phyloP scores from a whole-genome alignment of 2,888 invertebrate species.

The Tachina lurida region DNA sequence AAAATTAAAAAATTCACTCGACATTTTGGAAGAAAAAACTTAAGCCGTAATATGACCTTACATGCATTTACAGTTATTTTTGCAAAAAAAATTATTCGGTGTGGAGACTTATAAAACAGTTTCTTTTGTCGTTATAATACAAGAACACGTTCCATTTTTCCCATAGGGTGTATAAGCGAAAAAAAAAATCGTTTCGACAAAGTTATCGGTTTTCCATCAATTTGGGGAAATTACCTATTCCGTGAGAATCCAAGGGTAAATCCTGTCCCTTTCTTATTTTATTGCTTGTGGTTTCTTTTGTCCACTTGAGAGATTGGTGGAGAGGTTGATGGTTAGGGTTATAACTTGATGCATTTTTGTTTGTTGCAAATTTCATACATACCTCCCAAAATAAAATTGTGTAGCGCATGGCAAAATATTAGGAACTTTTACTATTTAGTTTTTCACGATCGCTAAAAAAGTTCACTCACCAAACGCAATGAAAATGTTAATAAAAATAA shows the following conservation, averaged over 20 bases:
- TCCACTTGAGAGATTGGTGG: slow-evolving; percentile 52
- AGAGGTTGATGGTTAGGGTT: slow-evolving; percentile 25
- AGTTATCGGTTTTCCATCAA: slow-evolving; percentile 36
- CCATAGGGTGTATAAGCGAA: slow-evolving; percentile 59
- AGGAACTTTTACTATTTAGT: too few species aligned
- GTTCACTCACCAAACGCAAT: too few species aligned
- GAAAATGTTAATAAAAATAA: too few species aligned
- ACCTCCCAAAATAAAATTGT: too few species aligned
- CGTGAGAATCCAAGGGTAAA: slow-evolving; percentile 27
- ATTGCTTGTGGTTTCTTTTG: slow-evolving; percentile 49
- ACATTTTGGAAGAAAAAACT: slow-evolving; percentile 24
- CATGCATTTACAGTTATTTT: too few species aligned
- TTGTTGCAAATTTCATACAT: slow-evolving; percentile 7
- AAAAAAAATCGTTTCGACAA: slow-evolving; percentile 53
- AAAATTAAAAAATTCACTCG: slow-evolving; percentile 16
- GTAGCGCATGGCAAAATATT: too few species aligned
- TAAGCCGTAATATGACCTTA: background rate
- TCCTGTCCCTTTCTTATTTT: slow-evolving; percentile 25
- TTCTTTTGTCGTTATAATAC: slow-evolving; percentile 66
- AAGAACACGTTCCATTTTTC: slow-evolving; percentile 52
- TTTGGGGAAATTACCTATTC: slow-evolving; percentile 48
- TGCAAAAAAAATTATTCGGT: slow-evolving; percentile 16
- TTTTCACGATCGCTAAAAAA: too few species aligned
- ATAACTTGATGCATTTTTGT: background rate
- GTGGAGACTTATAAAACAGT: slow-evolving; percentile 55